Percentiles rank a stretch among this genome's conserved stretches.
Evolutionary conservation across 2,113 vertebrate genomes (phyloP).

Genomic region (Laterallus jamaicensis): DNA sequence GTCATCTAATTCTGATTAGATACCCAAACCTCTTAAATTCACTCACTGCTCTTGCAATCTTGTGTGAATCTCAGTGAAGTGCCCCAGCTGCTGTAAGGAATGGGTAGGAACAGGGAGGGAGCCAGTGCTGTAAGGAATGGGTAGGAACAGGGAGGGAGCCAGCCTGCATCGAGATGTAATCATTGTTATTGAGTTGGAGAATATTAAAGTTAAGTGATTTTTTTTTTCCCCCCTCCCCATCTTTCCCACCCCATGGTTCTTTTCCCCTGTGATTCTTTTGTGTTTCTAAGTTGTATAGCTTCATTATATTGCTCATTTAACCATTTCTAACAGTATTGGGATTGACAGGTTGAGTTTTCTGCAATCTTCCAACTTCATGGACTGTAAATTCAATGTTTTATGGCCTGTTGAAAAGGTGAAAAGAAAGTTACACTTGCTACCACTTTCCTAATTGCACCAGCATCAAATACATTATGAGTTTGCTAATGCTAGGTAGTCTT

Average conservation of each 20-base stretch:
- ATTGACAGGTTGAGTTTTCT: conserved; percentile 45
- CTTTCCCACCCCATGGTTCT: not conserved
- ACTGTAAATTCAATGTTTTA: conserved; percentile 44
- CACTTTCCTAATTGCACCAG: conserved; percentile 34
- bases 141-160: not conserved
- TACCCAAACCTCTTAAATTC: not conserved
- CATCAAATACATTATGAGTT: conserved; percentile 1
- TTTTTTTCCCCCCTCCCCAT: not conserved
- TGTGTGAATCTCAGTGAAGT: not conserved
- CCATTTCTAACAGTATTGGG: not conserved
- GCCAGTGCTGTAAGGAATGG: too few relatives aligned
- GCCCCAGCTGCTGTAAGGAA: not conserved
- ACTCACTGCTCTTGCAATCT: not conserved
- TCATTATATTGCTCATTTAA: conserved; percentile 21
- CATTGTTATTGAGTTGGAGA: not conserved
- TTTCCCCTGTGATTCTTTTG: not conserved
- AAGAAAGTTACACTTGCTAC: conserved; percentile 34
- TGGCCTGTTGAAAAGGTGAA: conserved; percentile 35
- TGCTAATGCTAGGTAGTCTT: conserved; percentile 8
- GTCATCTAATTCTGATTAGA: not conserved
- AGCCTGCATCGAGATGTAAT: not conserved
- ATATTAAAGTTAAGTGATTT: not conserved
- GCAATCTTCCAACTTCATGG: conserved; percentile 21
- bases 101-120: not conserved
- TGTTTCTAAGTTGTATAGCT: not conserved